These are phyloP conservation scores for Callospermophilus lateralis DNA, from an alignment of 2,113 vertebrate genomes.

Conservation along the genomic window DNA sequence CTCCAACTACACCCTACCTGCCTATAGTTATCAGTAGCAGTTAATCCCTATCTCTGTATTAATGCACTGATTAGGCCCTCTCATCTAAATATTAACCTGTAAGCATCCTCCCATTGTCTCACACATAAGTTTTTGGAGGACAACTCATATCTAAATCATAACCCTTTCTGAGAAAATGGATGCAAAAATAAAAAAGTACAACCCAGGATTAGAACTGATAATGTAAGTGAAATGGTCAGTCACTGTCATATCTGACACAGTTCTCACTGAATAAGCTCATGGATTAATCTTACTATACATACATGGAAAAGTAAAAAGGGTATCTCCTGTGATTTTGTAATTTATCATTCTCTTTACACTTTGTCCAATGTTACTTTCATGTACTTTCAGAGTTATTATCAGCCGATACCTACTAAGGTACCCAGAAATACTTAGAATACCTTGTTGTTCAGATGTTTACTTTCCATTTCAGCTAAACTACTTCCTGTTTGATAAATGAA, in stretches of 20 bases:
- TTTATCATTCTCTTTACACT: not conserved
- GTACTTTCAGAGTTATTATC: not conserved
- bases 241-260: not conserved
- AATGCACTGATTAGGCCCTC: too few relatives aligned
- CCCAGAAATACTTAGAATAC: not conserved
- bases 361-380: not conserved
- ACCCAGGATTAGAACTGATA: not conserved
- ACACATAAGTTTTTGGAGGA: too few relatives aligned
- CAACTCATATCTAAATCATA: too few relatives aligned
- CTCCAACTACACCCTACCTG: too few relatives aligned
- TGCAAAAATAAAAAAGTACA: not conserved
- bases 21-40: too few relatives aligned
- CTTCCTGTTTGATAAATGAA: not conserved
- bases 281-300: not conserved
- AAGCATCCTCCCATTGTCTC: too few relatives aligned
- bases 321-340: not conserved
- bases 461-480: not conserved
- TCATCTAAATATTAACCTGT: too few relatives aligned
- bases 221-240: not conserved
- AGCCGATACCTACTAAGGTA: not conserved
- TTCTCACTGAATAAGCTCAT: not conserved
- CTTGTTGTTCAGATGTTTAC: conserved; percentile 11
- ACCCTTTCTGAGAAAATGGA: conserved; percentile 1
- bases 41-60: too few relatives aligned
- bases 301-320: not conserved